A percentile compares a stretch with the other conserved stretches of the same genome.
These are phyloP conservation scores for Cistogaster globosa DNA, from an alignment of 2,888 invertebrate genomes.

Conservation along the genomic window DNA sequence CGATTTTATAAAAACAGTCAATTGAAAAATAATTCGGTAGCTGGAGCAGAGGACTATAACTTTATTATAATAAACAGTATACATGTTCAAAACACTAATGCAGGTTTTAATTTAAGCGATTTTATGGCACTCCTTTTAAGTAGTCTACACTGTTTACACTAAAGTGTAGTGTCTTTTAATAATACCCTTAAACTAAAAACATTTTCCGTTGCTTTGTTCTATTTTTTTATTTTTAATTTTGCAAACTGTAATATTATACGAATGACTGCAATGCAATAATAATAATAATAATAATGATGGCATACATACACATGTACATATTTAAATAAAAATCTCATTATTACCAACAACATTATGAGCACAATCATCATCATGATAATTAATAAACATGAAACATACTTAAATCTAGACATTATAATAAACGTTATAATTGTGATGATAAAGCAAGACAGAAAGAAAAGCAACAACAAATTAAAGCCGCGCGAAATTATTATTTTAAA, in stretches of 20 bases:
- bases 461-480: slow-evolving; percentile 36
- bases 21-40: too few relatives aligned
- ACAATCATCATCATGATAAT: slow-evolving; percentile 16
- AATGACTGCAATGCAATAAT: slow-evolving; percentile 80
- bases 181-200: slow-evolving; percentile 46
- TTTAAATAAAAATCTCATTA: slow-evolving; percentile 27
- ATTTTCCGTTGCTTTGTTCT: slow-evolving; percentile 23
- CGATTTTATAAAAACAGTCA: too few relatives aligned
- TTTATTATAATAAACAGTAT: too few relatives aligned
- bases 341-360: slow-evolving; percentile 27
- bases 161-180: slow-evolving; percentile 45
- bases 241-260: slow-evolving; percentile 82
- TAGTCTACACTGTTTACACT: slow-evolving; percentile 23
- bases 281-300: slow-evolving; percentile 51
- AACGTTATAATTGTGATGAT: slow-evolving; percentile 30
- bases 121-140: slow-evolving; percentile 33
- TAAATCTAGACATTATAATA: slow-evolving; percentile 34
- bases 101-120: slow-evolving; percentile 29
- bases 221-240: slow-evolving; percentile 60
- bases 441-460: slow-evolving; percentile 2
- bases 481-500: slow-evolving; percentile 45
- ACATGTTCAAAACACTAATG: too few relatives aligned
- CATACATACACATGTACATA: background rate
- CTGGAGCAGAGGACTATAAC: too few relatives aligned
- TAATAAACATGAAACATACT: slow-evolving; percentile 31